phyloP scores from a whole-genome alignment of 2,113 vertebrate species.

The Alexandromys fortis region DNA sequence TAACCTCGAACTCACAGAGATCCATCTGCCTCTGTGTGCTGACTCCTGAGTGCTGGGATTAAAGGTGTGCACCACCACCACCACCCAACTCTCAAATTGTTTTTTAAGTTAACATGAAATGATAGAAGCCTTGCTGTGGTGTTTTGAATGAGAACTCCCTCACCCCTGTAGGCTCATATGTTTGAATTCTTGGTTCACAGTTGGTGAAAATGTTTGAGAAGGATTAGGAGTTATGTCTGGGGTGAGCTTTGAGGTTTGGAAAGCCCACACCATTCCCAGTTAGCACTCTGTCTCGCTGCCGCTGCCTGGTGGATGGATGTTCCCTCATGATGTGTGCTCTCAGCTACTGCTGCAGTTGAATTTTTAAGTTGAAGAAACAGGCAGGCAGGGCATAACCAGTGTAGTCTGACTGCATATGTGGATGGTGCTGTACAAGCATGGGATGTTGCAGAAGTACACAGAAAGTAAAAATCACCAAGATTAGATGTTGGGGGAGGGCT shows the following conservation, averaged over 20 bases:
- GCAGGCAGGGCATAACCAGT: neutral
- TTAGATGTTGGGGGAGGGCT: neutral
- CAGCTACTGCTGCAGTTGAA: neutral
- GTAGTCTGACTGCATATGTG: neutral
- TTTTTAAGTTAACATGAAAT: neutral
- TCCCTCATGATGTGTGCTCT: neutral
- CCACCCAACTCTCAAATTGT: neutral
- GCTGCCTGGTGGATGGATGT: neutral
- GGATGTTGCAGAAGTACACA: neutral
- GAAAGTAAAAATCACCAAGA: neutral
- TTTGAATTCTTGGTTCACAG: neutral
- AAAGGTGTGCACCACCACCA: too few relatives aligned
- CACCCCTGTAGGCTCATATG: neutral
- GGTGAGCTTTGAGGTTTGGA: neutral
- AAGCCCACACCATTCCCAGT: neutral
- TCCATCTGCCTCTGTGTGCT: too few relatives aligned
- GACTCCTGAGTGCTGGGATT: too few relatives aligned
- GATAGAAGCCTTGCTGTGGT: neutral
- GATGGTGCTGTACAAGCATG: neutral
- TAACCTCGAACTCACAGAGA: too few relatives aligned
- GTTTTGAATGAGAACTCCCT: neutral
- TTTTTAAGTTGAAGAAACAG: neutral
- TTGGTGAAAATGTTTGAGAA: neutral
- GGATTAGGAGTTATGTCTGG: neutral
- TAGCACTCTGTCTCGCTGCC: neutral